A percentile compares a stretch with the other conserved stretches of the same genome.
Evolutionary conservation across 2,888 invertebrate species (phyloP).

Genomic region (Noctua janthe): DNA sequence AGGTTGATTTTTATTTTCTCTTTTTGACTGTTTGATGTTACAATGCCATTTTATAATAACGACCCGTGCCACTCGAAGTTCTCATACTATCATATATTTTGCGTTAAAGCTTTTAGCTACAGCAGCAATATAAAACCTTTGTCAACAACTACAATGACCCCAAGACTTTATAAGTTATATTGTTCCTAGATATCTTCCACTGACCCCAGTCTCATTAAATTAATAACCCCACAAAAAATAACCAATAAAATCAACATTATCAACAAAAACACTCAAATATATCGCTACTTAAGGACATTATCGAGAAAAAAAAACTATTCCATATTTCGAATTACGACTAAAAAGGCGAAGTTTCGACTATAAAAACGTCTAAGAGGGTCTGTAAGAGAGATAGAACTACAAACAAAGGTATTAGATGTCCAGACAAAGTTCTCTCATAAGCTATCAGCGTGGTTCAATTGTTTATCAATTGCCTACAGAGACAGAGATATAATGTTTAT

Average conservation of each 20-base stretch:
- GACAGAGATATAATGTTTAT: conserved; percentile 21
- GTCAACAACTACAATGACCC: neutral
- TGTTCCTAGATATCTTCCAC: neutral
- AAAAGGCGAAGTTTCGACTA: conserved; percentile 79
- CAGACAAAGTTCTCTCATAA: conserved; percentile 78
- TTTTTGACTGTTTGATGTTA: too few relatives aligned
- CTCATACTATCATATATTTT: neutral
- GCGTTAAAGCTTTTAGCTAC: neutral
- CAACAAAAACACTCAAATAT: conserved; percentile 57
- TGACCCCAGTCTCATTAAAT: conserved; percentile 14
- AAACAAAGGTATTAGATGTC: conserved; percentile 80
- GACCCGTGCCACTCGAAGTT: too few relatives aligned
- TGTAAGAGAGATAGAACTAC: conserved; percentile 76
- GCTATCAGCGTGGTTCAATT: conserved; percentile 75
- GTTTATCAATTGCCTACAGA: conserved; percentile 71
- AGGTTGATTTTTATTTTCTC: neutral
- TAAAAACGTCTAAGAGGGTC: conserved; percentile 82
- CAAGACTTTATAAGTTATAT: neutral
- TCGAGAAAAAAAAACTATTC: conserved; percentile 72
- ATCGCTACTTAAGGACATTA: conserved; percentile 54
- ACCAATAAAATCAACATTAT: conserved; percentile 41
- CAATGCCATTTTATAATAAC: neutral
- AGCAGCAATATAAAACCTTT: too few relatives aligned
- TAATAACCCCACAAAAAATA: conserved; percentile 33
- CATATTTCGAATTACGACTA: conserved; percentile 74